Base-by-base conservation (phyloP, 1,140 invertebrate species). In the Chlorops oryzae region DNA sequence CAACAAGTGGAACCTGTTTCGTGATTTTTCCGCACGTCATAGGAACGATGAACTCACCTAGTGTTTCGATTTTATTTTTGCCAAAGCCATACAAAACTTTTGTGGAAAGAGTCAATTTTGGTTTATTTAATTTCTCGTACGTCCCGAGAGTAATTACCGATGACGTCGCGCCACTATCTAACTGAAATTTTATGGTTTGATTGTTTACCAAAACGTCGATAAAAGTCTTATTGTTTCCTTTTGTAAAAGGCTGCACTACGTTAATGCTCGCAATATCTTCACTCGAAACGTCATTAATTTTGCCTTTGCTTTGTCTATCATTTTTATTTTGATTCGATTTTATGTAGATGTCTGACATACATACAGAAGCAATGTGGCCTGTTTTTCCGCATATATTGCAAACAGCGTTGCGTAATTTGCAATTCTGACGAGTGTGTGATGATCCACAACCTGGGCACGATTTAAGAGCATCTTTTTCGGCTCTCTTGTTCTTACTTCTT, bases 321-420 rank as follows among this genome's bases (percentile, higher is more conserved):
- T 34, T 50, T 22, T 48, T 24, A 27, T 37, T 46, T 27, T 46
- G 34, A 13, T 47, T 22, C 12, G 23, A 12, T 21, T 41, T 20
- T 27, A 18, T 37, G 4, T 28, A 12, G n/a, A 22, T 15, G 5
- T 34, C 43, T 50, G 43, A 34, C 43, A 45, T 39, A 40, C 50
- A 51, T 6, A 44, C 49, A 10, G 39, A 7, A 2, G 39, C 32
- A n/a, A 38, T 51, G n/a, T 51, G 50, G 3, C 32, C 42, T 25
- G 37, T 39, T 44, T 37, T 44, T 2, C 18, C 25, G 24, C 42
- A 45, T 13, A 20, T 27, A 39, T 40, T 35, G 20, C 49, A 51
- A 15, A 45, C 21, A 7, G 42, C 27, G n/a, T 39, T 45, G n/a
- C 23, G 18, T 38, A 51, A 51, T 39, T 34, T 44, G 17, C 49